Conservation (phyloP, 1,140 invertebrate species). For the Maniola jurtina region DNA sequence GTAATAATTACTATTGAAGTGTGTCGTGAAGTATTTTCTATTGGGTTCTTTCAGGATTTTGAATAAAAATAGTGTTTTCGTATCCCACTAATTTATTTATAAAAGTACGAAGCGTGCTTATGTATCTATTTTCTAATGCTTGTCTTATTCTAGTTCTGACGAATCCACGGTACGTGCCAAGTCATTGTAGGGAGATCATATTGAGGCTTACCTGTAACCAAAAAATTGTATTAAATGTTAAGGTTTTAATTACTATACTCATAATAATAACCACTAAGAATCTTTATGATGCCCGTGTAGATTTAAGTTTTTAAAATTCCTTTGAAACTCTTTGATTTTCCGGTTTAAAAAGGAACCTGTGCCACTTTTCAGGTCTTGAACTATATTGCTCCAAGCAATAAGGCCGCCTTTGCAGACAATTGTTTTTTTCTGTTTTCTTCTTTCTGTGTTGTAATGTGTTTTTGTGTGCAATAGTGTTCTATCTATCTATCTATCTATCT, state of each 20-base stretch:
- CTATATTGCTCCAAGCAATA: too few relatives aligned
- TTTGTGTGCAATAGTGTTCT: too few relatives aligned
- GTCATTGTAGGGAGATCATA: slow-evolving; percentile 40
- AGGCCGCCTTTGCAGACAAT: too few relatives aligned
- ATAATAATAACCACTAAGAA: too few relatives aligned
- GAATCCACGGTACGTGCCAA: slow-evolving; percentile 32
- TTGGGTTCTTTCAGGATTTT: not conserved
- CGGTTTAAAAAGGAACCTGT: too few relatives aligned
- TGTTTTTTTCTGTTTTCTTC: too few relatives aligned
- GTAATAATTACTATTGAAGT: too few relatives aligned
- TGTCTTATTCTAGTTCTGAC: slow-evolving; percentile 26
- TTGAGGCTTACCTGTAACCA: slow-evolving; percentile 32
- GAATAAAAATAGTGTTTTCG: not conserved
- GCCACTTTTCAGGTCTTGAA: too few relatives aligned
- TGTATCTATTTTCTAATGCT: slow-evolving; percentile 49
- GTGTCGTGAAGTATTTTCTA: slow-evolving; percentile 3
- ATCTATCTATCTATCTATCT: too few relatives aligned
- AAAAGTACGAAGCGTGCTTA: slow-evolving; percentile 43
- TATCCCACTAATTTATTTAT: slow-evolving; percentile 57
- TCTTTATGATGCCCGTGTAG: too few relatives aligned
- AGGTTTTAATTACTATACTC: not conserved
- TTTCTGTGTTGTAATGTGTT: too few relatives aligned
- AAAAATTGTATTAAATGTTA: slow-evolving; percentile 3
- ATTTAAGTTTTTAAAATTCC: not conserved
- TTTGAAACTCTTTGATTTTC: too few relatives aligned